Base-by-base conservation (phyloP, 2,888 invertebrate genomes). In the Polydrusus cervinus region DNA sequence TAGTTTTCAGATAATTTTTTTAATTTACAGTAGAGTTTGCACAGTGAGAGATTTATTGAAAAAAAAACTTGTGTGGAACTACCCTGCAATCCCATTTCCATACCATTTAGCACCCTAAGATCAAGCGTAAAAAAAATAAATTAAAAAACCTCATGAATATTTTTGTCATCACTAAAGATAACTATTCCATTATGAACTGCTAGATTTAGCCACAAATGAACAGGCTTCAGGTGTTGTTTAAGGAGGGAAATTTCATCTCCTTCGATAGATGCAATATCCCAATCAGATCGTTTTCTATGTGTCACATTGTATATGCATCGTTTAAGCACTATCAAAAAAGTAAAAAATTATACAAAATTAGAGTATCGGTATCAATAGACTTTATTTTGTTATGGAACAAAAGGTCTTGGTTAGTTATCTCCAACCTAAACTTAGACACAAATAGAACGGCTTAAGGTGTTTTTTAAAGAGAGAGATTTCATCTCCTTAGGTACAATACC, bases 151-250 rank as follows among this genome's bases (percentile, higher is more conserved):
- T 89, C 84, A 82, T 88, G 88, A 7, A 86, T 83, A 69, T 87
- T 84, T 69, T 87, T 86, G 74, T 87, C 87, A 76, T 87, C 86
- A 68, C 87, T 87, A 78, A 89, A 87, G 79, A 87, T 84, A 3
- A 86, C 84, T 30, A 90, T 85, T 14, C 86, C 82, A 76, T 88
- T 89, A 55, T 89, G 89, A 67, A 89, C 86, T 74, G 88, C 80
- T 72, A 89, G 82, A 14, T 88, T 86, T 45, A 89, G 78, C 81
- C 87, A 87, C 13, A 88, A 79, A 51, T 79, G 79, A 1, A 88
- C 83, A 51, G 86, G 85, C 78, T 84, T 82, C 82, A 89, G 85
- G 78, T 87, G 87, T 68, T 86, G 83, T 79, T 87, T 87, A 11
- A 74, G 30, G 16, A 14, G 47, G 18, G 71, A 62, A 14, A 84